Base-by-base conservation (phyloP, 37 sponge, comb jelly and placozoan genomes). In the Oopsacas minuta region DNA sequence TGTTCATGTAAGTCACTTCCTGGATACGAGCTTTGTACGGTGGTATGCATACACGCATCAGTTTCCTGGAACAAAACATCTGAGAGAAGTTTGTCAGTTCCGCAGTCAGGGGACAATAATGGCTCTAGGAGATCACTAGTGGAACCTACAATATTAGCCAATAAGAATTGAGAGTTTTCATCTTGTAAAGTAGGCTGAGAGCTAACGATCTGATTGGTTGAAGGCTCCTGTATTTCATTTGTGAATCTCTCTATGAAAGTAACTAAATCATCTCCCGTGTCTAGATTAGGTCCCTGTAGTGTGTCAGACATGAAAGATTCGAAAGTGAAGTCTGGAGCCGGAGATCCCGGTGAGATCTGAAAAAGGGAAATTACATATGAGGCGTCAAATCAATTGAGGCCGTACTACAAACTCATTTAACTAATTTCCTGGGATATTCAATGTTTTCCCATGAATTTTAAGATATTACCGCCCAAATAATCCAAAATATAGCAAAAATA, bases 161-260 rank as follows among this genome's bases (percentile, higher is more conserved):
- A 61, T 61, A n/a, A 12, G 75, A 61, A 61, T 61, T 61, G 28
- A 61, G 75, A 61, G 75, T 61, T n/a, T 20, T 10, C 28, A 7
- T 5, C 22, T 7, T 61, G 28, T 12, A 61, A 3, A 61, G 28
- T 61, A 61, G 75, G 75, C 75, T 5, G 28, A n/a, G 75, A 61
- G 17, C 5, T 5, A 10, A 34, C 22, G 75, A 10, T 61, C 28
- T 61, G 75, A 61, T 61, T 61, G 75, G 75, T 3, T 25, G 75
- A 3, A 7, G 75, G 75, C 75, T 61, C 75, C 75, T 61, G 75
- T 61, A 61, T 61, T 61, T 61, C 75, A 32, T 61, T 61, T 32
- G 75, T 32, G 75, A 61, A 61, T n/a, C 30, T 10, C 75, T 61
- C 75, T n/a, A 61, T n/a, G 22, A 25, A 61, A 7, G 75, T 61